Conservation (phyloP, 30 jellyfish, hydroid and myxozoan genomes). For the Cassiopea xamachana region DNA sequence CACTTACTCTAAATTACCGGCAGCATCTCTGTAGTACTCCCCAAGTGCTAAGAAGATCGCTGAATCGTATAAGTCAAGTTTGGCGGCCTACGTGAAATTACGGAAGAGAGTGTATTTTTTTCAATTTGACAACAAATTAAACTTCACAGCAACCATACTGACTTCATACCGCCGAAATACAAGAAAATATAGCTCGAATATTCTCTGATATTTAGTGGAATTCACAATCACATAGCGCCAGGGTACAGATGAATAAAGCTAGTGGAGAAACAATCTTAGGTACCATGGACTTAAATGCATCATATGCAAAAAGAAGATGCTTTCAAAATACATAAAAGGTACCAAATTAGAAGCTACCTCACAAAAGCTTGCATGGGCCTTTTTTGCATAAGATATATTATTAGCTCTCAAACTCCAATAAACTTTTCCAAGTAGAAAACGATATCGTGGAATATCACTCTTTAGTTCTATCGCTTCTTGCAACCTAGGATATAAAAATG, state of each 20-base stretch:
- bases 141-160: not conserved
- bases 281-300: too few species aligned
- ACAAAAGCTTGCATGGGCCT: slow-evolving; percentile 68
- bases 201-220: too few species aligned
- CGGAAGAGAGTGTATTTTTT: too few species aligned
- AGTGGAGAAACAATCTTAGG: too few species aligned
- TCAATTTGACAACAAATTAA: not conserved
- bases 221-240: too few species aligned
- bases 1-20: slow-evolving; percentile 61
- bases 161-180: not conserved
- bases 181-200: not conserved
- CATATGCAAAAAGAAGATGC: too few species aligned
- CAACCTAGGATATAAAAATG: slow-evolving; percentile 26
- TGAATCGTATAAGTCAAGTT: slow-evolving; percentile 74
- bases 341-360: slow-evolving; percentile 38
- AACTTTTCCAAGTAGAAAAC: slow-evolving; percentile 77
- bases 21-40: slow-evolving; percentile 65
- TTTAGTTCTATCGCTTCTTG: slow-evolving; percentile 74
- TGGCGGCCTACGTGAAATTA: slow-evolving; percentile 77
- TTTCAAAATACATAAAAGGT: not conserved
- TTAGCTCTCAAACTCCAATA: slow-evolving; percentile 72
- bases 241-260: too few species aligned
- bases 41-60: slow-evolving; percentile 82
- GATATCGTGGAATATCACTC: slow-evolving; percentile 37
- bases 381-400: slow-evolving; percentile 36